phyloP scores from a whole-genome alignment of 2,797 vertebrate genomes.

The Eptatretus atami region DNA sequence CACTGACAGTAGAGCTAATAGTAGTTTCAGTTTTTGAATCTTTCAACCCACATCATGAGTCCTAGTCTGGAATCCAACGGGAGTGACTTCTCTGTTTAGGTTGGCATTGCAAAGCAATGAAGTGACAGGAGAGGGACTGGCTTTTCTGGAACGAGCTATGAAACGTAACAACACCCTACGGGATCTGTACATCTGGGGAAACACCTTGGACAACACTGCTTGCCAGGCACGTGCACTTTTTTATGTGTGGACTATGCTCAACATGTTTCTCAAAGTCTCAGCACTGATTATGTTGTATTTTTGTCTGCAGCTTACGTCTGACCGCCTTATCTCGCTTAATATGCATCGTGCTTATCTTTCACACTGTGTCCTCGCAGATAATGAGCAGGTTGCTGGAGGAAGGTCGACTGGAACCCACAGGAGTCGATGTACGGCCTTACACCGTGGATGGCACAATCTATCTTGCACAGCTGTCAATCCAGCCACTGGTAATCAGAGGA shows the following conservation, averaged over 20 bases:
- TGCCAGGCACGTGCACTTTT: not conserved
- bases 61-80: too few relatives aligned
- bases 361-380: not conserved
- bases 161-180: not conserved
- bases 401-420: not conserved
- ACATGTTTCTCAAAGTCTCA: too few relatives aligned
- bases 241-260: too few relatives aligned
- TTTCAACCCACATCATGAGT: too few relatives aligned
- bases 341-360: not conserved
- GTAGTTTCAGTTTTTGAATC: too few relatives aligned
- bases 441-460: not conserved
- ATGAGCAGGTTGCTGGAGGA: not conserved
- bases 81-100: not conserved
- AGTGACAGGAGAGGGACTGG: not conserved
- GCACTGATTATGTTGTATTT: too few relatives aligned
- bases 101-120: not conserved
- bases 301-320: too few relatives aligned
- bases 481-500: not conserved
- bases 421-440: not conserved
- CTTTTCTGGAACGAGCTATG: not conserved
- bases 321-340: too few relatives aligned
- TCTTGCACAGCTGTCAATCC: not conserved
- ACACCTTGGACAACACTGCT: not conserved
- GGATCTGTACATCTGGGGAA: conserved; percentile 2
- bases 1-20: too few relatives aligned